Base-by-base conservation (phyloP, 2,888 invertebrate genomes). In the Platycheirus rosarum region DNA sequence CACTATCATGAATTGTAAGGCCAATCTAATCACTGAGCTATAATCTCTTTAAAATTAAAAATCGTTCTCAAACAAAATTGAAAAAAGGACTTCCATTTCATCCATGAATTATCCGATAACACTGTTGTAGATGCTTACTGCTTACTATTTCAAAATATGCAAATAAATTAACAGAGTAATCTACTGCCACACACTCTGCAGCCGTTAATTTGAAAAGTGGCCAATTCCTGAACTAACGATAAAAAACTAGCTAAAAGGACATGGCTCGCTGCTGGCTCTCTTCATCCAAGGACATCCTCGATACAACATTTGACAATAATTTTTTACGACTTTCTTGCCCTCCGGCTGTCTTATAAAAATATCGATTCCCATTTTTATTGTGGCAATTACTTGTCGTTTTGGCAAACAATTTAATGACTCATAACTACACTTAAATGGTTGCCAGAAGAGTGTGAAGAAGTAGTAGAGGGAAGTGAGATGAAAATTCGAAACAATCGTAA, bases 321-420 rank as follows among this genome's bases (percentile, higher is more conserved):
- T n/a, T n/a, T n/a, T n/a, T n/a, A n/a, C n/a, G n/a, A n/a, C n/a
- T n/a, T 60, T 60, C 51, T 35, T 37, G 29, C 62, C 48, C 60
- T 53, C 23, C n/a, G 46, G 37, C 32, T 44, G 55, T 68, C 6
- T 9, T 63, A 32, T 63, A 55, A 49, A 46, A 74, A 53, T 62
- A 79, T 74, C 74, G 78, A 79, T 74, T 74, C 48, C n/a, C 63
- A 68, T 69, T 74, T 79, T 74, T 68, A 79, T 74, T 63, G 74
- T 79, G 74, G 62, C 78, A 79, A 79, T 79, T 79, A 78, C 63
- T 74, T 74, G 68, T 68, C 53, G 68, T 79, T 79, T 74, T 74
- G 62, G 68, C 63, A 74, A 69, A 74, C 78, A 79, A 79, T 79
- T 79, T 79, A 79, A 79, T 74, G 74, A 79, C 74, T 79, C 78